These are phyloP conservation scores for Pangasius krempfi DNA, from an alignment of 2,797 vertebrate species.

Conservation along the genomic window DNA sequence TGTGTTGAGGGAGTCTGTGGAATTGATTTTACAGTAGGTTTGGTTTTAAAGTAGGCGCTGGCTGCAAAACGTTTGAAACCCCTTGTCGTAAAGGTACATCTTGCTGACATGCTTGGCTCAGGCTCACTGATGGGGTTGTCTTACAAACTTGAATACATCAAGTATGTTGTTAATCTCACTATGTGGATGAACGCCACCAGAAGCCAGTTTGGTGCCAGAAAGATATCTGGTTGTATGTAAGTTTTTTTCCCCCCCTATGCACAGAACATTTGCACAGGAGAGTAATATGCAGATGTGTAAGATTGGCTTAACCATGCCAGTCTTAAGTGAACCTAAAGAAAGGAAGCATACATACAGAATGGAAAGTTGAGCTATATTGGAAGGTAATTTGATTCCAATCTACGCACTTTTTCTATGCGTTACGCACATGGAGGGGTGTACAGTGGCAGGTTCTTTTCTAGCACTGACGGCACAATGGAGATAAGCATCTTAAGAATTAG, in stretches of 20 bases:
- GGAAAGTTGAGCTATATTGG: conserved; percentile 59
- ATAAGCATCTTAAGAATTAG: conserved; percentile 55
- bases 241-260: neutral
- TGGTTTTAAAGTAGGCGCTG: neutral
- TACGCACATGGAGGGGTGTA: neutral
- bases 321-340: conserved; percentile 51
- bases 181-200: neutral
- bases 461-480: conserved; percentile 24
- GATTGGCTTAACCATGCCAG: neutral
- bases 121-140: conserved; percentile 22
- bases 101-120: conserved; percentile 45
- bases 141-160: conserved; percentile 30
- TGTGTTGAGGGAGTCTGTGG: neutral
- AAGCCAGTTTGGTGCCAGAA: neutral
- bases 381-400: conserved; percentile 63
- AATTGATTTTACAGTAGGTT: neutral
- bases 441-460: conserved; percentile 18
- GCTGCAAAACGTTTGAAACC: neutral
- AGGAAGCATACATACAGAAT: conserved; percentile 61
- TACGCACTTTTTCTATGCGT: neutral
- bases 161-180: conserved; percentile 7
- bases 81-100: conserved; percentile 37
- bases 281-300: neutral
- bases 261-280: neutral
- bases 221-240: neutral